Base-by-base conservation (phyloP, 2,888 invertebrate species). In the Ornithoptera priamus region DNA sequence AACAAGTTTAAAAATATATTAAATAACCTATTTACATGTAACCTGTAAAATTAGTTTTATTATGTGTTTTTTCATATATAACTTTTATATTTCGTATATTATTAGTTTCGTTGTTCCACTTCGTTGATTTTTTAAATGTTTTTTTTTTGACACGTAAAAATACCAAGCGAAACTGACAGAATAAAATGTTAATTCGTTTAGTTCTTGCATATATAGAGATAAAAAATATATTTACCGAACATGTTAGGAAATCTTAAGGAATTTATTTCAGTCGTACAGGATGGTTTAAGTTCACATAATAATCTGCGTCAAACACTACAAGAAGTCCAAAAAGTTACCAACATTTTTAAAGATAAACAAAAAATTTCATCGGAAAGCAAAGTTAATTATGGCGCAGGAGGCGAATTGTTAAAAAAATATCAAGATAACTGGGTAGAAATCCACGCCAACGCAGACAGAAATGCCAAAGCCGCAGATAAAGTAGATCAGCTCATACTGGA, bases 341-440 rank as follows among this genome's bases (percentile, higher is more conserved):
- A 87, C 72, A 86, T 90, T 73, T 92, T 91, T 76, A 88, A 85
- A 78, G 92, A 92, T 60, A 90, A 86, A 75, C 88, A 86, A 62
- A 87, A 85, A 77, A 77, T 82, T 56, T 57, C 70, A 0, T 81
- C 75, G 62, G 89, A 89, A 78, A 86, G 82, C 70, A 88, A 85
- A 81, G 89, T 91, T 1, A 90, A 90, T 74, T 92, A 86, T 65
- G 93, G 94, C 78, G 95, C 95, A 75, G 96, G 96, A 7, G 94
- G 94, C 50, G 94, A 94, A 73, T 86, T 96, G 72, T 84, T 96
- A 63, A 94, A 94, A 73, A 94, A 95, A 83, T 96, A 95, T 84
- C 96, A 96, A 82, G 89, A 94, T 62, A 92, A 95, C 72, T 97
- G 96, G 96, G 94, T 93, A 22, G 94, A 95, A 76, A 81, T 96